Percentiles rank a stretch among this genome's conserved stretches.
Evolutionary conservation across 2,888 invertebrate genomes (phyloP).

Genomic region (Endomychus coccineus): DNA sequence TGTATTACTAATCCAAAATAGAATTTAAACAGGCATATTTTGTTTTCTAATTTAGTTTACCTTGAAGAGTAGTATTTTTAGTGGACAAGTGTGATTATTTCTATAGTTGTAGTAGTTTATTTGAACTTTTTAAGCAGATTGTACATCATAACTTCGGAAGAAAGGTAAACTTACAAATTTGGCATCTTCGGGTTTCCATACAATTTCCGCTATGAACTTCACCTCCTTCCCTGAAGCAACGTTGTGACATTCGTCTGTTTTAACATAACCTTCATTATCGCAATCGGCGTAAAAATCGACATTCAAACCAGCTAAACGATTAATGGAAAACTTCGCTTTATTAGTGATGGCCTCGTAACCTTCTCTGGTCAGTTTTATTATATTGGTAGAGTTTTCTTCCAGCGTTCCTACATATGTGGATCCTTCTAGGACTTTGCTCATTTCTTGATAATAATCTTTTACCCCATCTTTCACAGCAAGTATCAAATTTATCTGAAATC

Average conservation of each 20-base stretch:
- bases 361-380: slow-evolving; percentile 71
- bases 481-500: slow-evolving; percentile 68
- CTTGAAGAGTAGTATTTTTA: no score
- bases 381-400: slow-evolving; percentile 76
- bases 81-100: no score
- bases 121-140: no score
- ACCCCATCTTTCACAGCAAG: slow-evolving; percentile 75
- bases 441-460: slow-evolving; percentile 57
- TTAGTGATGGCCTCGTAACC: slow-evolving; percentile 77
- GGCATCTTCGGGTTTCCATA: no score
- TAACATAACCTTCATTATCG: slow-evolving; percentile 6
- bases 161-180: no score
- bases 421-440: slow-evolving; percentile 61
- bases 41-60: no score
- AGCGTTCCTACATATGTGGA: slow-evolving; percentile 72
- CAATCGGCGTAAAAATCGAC: slow-evolving; percentile 12
- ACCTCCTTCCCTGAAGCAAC: slow-evolving; percentile 9
- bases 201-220: slow-evolving; percentile 9
- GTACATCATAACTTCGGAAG: no score
- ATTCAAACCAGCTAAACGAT: slow-evolving; percentile 27
- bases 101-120: no score
- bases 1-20: no score
- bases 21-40: no score
- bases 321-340: slow-evolving; percentile 10
- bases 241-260: slow-evolving; percentile 12